Conservation (phyloP, 2,113 vertebrate genomes). For the Haplochromis vanheusdeni region DNA sequence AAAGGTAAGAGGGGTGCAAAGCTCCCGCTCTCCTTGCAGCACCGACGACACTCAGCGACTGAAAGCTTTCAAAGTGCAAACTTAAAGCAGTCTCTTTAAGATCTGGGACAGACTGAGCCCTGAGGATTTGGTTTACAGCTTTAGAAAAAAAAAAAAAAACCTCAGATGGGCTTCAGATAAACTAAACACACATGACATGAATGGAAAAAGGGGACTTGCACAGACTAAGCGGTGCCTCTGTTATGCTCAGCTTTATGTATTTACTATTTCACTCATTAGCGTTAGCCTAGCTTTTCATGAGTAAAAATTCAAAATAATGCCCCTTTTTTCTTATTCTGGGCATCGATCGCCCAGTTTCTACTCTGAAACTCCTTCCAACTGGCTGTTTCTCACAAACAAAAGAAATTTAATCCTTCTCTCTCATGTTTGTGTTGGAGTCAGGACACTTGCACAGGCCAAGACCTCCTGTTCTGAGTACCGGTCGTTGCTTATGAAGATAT, state of each 20-base stretch:
- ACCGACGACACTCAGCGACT: neutral
- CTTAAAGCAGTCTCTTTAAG: neutral
- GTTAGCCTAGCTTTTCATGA: neutral
- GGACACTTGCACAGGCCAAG: neutral
- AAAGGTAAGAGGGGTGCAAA: neutral
- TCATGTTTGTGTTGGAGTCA: neutral
- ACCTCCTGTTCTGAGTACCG: neutral
- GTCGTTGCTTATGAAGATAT: neutral
- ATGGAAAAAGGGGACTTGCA: neutral
- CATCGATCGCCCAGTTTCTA: neutral
- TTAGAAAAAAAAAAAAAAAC: neutral
- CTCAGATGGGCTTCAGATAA: neutral
- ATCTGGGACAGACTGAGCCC: neutral
- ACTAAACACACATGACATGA: neutral
- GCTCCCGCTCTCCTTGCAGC: neutral
- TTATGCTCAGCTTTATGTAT: neutral
- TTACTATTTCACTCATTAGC: neutral
- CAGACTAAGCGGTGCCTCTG: neutral
- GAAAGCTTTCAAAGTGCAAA: conserved; percentile 39
- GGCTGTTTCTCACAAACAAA: neutral
- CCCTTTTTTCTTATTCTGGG: neutral
- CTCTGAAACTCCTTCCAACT: neutral
- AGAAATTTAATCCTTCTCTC: neutral
- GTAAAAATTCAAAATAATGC: neutral
- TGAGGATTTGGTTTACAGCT: conserved; percentile 12